A percentile compares a stretch with the other conserved stretches of the same genome.
These are phyloP conservation scores for Cynocephalus volans DNA, from an alignment of 2,113 vertebrate genomes.

Conservation along the genomic window DNA sequence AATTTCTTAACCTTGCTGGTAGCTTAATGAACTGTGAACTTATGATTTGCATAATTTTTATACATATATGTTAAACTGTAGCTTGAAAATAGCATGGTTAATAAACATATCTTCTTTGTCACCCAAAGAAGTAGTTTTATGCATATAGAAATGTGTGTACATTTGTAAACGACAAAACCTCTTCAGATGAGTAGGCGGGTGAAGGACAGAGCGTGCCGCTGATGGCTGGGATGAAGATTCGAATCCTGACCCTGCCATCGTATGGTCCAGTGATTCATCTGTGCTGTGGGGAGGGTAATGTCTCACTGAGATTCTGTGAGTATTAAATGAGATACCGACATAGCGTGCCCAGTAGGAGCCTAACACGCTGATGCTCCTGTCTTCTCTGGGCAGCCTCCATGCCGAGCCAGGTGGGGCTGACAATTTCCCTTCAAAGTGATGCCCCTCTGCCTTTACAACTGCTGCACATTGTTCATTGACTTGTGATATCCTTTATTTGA, in stretches of 20 bases:
- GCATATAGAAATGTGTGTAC: not conserved
- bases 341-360: not conserved
- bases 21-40: not conserved
- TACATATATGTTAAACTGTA: not conserved
- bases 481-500: not conserved
- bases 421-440: not conserved
- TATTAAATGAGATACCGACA: not conserved
- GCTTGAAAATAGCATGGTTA: not conserved
- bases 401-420: not conserved
- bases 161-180: not conserved
- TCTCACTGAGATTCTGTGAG: rapidly evolving
- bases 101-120: not conserved
- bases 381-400: too few relatives aligned
- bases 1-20: not conserved
- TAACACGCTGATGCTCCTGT: too few relatives aligned
- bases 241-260: rapidly evolving
- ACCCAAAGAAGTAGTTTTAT: not conserved
- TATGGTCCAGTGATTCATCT: rapidly evolving
- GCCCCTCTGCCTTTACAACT: not conserved
- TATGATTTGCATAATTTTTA: not conserved
- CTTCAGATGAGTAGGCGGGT: not conserved
- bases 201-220: not conserved
- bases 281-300: rapidly evolving
- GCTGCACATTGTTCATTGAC: not conserved
- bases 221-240: rapidly evolving